Percentiles rank a stretch among this genome's conserved stretches.
These are phyloP conservation scores for Pangasius djambal DNA, from an alignment of 2,797 vertebrate genomes.

Conservation along the genomic window DNA sequence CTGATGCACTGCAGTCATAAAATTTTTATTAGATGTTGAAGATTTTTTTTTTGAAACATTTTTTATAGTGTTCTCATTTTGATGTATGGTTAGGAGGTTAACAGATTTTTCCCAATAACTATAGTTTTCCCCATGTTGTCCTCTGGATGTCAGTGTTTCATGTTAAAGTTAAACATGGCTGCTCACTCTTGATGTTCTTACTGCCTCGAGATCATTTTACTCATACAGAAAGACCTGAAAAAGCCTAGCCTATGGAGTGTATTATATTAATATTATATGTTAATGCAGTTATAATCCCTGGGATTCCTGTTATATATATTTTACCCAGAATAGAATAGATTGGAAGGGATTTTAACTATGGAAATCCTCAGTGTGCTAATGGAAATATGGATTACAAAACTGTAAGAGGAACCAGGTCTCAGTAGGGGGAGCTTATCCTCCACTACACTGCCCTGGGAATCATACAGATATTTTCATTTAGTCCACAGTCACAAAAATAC, in stretches of 20 bases:
- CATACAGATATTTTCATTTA: not conserved
- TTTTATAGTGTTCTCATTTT: too few species aligned
- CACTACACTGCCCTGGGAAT: not conserved
- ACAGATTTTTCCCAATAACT: not conserved
- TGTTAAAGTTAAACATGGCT: not conserved
- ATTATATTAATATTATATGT: not conserved
- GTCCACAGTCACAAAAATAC: not conserved
- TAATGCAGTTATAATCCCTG: not conserved
- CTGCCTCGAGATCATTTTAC: not conserved
- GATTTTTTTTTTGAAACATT: too few species aligned
- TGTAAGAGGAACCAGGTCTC: not conserved
- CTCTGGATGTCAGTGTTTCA: slow-evolving; percentile 30
- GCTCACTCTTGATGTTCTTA: not conserved
- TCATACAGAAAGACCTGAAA: too few species aligned
- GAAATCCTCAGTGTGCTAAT: not conserved
- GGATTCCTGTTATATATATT: not conserved
- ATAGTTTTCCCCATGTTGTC: not conserved
- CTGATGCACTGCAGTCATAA: too few species aligned
- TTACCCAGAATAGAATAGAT: not conserved
- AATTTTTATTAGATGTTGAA: too few species aligned
- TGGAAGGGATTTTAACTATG: not conserved
- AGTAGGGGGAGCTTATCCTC: not conserved
- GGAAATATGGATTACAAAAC: not conserved
- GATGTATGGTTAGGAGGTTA: too few species aligned
- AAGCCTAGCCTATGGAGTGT: not conserved